Base-by-base conservation (phyloP, 1,140 invertebrate species). In the Hylyphantes graminicola region DNA sequence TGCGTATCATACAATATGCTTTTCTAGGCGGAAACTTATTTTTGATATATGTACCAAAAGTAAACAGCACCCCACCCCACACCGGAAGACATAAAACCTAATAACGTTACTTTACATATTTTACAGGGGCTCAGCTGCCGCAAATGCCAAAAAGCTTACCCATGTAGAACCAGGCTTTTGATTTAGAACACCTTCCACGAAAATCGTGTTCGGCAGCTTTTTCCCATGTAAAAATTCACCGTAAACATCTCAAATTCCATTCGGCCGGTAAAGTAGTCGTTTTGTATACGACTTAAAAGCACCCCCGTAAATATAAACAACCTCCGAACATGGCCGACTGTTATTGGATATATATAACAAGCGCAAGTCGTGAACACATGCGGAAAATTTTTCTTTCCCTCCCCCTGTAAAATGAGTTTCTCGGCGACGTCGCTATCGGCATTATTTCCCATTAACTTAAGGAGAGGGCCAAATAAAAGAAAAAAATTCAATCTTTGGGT, bases 401-500 rank as follows among this genome's bases (percentile, higher is more conserved):
- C 70, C 80, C 48, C 13, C 17, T 54, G 48, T 54, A 73, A 73
- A 81, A 70, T 70, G 79, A 35, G 65, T 70, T 73, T 75, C 68
- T 50, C 61, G 5, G 53, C 35, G 53, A 48, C 57, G 48, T 53
- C 54, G 68, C 80, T 83, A 83, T 74, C 80, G 80, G 54, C 80
- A 83, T 83, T 83, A 83, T 67, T 83, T 75, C 80, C 80, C 80
- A 83, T 83, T 83, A 83, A 83, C 59, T 83, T 83, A 83, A 74
- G 21, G 80, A 83, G 72, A 55, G 79, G 55, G 70, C 80, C 74
- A 83, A 74, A 35, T 35, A 35, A 74, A 83, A 83, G 75, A 75
- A 72, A 83, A 75, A 83, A 74, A 73, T 83, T 83, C 80, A 83
- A 83, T 83, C 80, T 83, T 51, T 74, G 21, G 54, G 61, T 72